Evolutionary conservation across 2,113 vertebrate genomes (phyloP), one percentile per base, ranked within the genome.

Genomic region (Telmatochromis sp.): DNA sequence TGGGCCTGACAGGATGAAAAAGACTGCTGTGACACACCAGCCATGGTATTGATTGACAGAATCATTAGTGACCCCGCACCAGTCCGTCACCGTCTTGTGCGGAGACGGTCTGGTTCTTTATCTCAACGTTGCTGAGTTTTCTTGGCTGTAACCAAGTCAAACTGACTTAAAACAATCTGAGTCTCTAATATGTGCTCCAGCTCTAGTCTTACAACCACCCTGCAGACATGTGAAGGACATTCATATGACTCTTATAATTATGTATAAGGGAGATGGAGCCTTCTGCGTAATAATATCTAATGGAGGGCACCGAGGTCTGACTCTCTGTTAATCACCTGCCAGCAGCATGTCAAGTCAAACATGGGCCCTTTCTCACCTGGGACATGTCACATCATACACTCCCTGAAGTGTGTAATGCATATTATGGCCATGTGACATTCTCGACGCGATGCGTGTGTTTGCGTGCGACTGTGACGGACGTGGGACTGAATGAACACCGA

Each of bases 321-420:
- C 86, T 83, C 58, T 33, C 84, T 89, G 81, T 91, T 93, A 93
- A 95, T 95, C 94, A 94, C 85, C 89, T 94, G 91, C 89, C 92
- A 92, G 91, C 82, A 51, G 82, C 83, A 19, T 87, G 89, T 89
- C 93, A 92, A 65, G 80, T 90, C 21, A 4, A 91, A 93, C 93
- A 89, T 26, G 84, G 83, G 65, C 78, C 81, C 86, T 89, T 90
- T 93, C 82, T 91, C 92, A 90, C 92, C 86, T 65, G 88, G 90
- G 94, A 93, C 83, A 47, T 63, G 85, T 91, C 89, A 19, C 83
- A 86, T 89, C 91, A 93, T 26, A 83, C 37, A 40, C 42, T 78
- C 81, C 88, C 75, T 58, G 91, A 89, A 87, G 87, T 88, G 90
- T 90, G 73, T 89, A 88, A 92, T 83, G 68, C 45, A 84, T 65